These are phyloP conservation scores for Chanos chanos DNA, from an alignment of 2,797 vertebrate genomes.

Conservation along the genomic window DNA sequence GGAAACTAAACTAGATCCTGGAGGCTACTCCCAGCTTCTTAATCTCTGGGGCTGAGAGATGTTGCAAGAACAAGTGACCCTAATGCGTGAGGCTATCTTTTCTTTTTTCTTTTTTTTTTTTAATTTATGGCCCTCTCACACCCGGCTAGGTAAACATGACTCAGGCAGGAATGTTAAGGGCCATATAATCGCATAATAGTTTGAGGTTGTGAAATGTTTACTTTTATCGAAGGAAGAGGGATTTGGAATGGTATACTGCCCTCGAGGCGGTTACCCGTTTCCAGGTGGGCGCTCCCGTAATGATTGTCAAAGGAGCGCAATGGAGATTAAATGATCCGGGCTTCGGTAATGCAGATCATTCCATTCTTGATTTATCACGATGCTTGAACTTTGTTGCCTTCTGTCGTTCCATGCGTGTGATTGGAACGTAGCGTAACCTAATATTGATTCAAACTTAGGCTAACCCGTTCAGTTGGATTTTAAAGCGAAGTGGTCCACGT, in stretches of 20 bases:
- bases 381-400: constrained; percentile 11
- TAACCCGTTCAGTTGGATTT: too few relatives aligned
- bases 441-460: too few relatives aligned
- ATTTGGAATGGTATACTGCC: constrained; percentile 6
- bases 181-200: constrained; percentile 49
- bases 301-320: constrained; percentile 8
- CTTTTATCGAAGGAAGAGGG: constrained; percentile 32
- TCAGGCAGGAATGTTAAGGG: constrained; percentile 33
- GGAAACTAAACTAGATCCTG: too few relatives aligned
- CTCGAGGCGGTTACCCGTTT: constrained; percentile 10
- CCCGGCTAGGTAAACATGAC: constrained; percentile 58
- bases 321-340: constrained; percentile 26
- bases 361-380: constrained; percentile 2
- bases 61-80: constrained; percentile 27
- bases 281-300: neutral
- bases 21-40: too few relatives aligned
- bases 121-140: constrained; percentile 40
- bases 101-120: constrained; percentile 40
- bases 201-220: constrained; percentile 48
- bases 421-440: neutral
- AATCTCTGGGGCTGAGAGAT: too few relatives aligned
- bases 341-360: constrained; percentile 14
- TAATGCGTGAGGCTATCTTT: constrained; percentile 31
- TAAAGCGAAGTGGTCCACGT: too few relatives aligned
- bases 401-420: neutral